Evolutionary conservation across 2,797 vertebrate genomes (phyloP), one percentile per base, ranked within the genome.

Genomic region (Florisuga fusca): DNA sequence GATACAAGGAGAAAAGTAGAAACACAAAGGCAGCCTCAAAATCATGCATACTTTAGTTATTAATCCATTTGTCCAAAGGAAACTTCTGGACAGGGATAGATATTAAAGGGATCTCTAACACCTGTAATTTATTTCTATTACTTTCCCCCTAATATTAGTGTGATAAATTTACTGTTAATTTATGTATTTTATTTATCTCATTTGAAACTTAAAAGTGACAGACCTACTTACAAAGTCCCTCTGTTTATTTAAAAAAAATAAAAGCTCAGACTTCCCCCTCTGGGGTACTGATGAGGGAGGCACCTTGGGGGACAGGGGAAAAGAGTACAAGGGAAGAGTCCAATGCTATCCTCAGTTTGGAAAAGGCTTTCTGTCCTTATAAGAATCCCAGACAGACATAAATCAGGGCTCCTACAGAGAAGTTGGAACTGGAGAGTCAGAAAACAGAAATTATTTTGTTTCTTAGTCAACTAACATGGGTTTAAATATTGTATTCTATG

Each of bases 401-500:
- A 84, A 38, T n/a, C 34, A 51, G 13, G 36, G 9, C 8, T 81
- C 5, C 54, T n/a, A 7, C 15, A 18, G 57, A 78, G 66, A 82
- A 75, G 26, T 9, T 46, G 31, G 18, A 41, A 48, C 9, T 3
- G 3, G n/a, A 66, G 22, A 54, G 10, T 41, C 43, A 82, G 51
- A 64, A 79, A 25, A 16, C 8, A 57, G 19, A 59, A 45, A 14
- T 26, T 1, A 10, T 61, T 88, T 83, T 20, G 22, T 84, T 88
- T 84, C 73, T 80, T 38, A 25, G n/a, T n/a, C 38, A 50, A 0
- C 25, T 33, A 2, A 1, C 3, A 5, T 6, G 48, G 12, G 9
- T 34, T 72, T 93, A 58, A 50, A 67, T 48, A 51, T 12, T 62
- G 17, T 8, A 66, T 23, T 9, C 14, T 62, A 1, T n/a, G 9